phyloP scores from a whole-genome alignment of 2,888 invertebrate species.

The Xylocampa areola region DNA sequence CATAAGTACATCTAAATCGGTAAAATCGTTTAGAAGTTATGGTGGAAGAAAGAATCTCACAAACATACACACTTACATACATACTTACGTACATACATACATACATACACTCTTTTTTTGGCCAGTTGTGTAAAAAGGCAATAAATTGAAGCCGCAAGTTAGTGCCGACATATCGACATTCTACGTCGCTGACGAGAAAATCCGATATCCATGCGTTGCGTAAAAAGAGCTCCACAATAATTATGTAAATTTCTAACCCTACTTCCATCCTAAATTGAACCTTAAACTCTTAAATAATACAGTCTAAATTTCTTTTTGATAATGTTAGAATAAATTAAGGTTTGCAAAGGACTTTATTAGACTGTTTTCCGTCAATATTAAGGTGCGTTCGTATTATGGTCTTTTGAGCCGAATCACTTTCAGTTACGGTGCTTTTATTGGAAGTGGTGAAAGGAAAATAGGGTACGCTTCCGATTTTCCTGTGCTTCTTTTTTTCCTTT shows the following conservation, averaged over 20 bases:
- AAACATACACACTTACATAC: too few species aligned
- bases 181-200: slow-evolving; percentile 26
- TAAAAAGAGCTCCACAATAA: slow-evolving; percentile 28
- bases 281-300: not conserved
- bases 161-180: slow-evolving; percentile 19
- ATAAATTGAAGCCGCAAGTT: not conserved
- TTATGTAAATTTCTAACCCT: slow-evolving; percentile 35
- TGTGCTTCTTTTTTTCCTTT: too few species aligned
- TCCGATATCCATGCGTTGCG: slow-evolving; percentile 11
- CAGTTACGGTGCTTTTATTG: slow-evolving; percentile 10
- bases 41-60: too few species aligned
- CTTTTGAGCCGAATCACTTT: slow-evolving; percentile 26
- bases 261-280: slow-evolving; percentile 11
- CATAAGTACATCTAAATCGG: too few species aligned
- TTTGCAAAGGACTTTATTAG: slow-evolving; percentile 39
- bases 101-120: too few species aligned
- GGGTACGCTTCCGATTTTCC: not conserved
- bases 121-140: too few species aligned
- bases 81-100: too few species aligned
- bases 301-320: slow-evolving; percentile 16
- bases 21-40: too few species aligned
- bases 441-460: not conserved
- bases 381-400: slow-evolving; percentile 26
- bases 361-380: slow-evolving; percentile 32
- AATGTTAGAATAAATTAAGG: slow-evolving; percentile 23